Evolutionary conservation across 2,113 vertebrate genomes (phyloP), one percentile per base, ranked within the genome.

Genomic region (Progne subis): DNA sequence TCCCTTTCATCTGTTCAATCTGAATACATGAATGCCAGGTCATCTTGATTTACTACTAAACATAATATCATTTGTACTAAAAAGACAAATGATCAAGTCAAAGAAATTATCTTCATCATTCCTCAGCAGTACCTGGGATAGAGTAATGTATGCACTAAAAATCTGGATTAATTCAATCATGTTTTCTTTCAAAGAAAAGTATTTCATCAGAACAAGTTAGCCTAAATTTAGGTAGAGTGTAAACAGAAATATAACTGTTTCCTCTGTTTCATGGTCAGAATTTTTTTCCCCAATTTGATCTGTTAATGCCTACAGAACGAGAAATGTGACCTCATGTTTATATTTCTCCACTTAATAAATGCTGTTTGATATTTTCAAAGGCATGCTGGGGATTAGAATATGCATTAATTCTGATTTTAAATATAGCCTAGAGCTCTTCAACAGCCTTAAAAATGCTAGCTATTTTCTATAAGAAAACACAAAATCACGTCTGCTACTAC

Each of bases 291-390:
- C 32, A 85, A 4, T 89, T 90, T 61, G 26, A 69, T 74, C 49
- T 4, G 0, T 77, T 90, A 87, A 61, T 59, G 43, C 7, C 26
- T 59, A 39, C 32, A 80, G 75, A 94, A 88, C 0, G 0, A 80
- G 85, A 86, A 92, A 57, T n/a, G 6, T 84, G 82, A 91, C 68
- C 72, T 78, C 78, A 63, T 64, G 34, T 88, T 96, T 93, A 74
- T 71, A 60, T 80, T 95, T 91, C 82, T 76, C 43, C 18, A 50
- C 43, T 81, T 88, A 70, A 85, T 86, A 94, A 95, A 90, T 86
- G 60, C 44, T 83, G 63, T 70, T 95, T 90, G 60, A 77, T 88
- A 88, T 92, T 90, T 93, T 86, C 79, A 92, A 92, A 95, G 74
- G 15, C 34, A 57, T 31, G 14, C 29, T 80, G 50, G 26, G 32